Evolutionary conservation across 2,888 invertebrate species (phyloP), one percentile per base, ranked within the genome.

Genomic region (Ophion ellenae): DNA sequence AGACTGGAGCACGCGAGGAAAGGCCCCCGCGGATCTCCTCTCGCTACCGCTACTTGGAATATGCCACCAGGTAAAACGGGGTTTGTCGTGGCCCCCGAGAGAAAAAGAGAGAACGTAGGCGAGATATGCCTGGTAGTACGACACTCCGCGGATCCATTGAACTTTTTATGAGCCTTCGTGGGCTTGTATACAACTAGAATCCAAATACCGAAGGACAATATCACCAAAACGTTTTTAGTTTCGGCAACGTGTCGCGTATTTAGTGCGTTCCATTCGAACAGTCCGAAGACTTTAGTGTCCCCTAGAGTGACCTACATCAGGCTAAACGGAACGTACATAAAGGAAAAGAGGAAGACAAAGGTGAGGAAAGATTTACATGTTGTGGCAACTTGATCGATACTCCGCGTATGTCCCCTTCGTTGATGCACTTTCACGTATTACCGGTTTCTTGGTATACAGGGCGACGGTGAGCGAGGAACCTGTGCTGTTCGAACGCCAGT

Each of bases 401-500:
- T 36, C 69, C 9, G 63, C 77, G 74, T 69, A 77, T 79, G 47
- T 57, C 45, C 79, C 76, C 79, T 86, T 24, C 24, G 90, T 89
- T 87, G 89, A 91, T 92, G 91, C 91, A 92, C 92, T 92, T 92
- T 92, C 92, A 92, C 92, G 91, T 90, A 90, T 90, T 92, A 91
- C 90, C 91, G 90, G 91, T 91, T 91, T 79, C 86, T 67, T 53
- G 78, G 53, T 57, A 75, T 79, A 66, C 61, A 17, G 80, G 59
- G 59, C 71, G 80, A 74, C 63, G 28, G 63, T 70, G 77, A 66
- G 77, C 76, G 45, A 40, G 47, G 17, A 61, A 61, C 59, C 36
- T 32, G 63, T 61, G 57, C 67, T 40, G 73, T 76, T 73, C 71
- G 71, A 73, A 17, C 67, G 20, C 2, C 77, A 80, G 73, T 83